Base-by-base conservation (phyloP, 2,888 invertebrate genomes). In the Pilophorus perplexus region DNA sequence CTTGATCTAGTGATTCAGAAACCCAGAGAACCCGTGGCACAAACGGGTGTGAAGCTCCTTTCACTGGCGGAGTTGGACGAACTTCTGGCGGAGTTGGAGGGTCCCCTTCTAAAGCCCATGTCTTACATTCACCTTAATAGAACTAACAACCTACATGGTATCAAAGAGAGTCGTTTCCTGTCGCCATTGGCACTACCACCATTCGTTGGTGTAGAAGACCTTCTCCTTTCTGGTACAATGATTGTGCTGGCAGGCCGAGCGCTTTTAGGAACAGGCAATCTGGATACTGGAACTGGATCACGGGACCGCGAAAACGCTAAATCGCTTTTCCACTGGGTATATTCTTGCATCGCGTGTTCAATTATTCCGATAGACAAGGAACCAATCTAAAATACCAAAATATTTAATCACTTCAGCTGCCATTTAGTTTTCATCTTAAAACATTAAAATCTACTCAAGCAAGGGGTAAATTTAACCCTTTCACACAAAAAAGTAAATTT, bases 291-390 rank as follows among this genome's bases (percentile, higher is more conserved):
- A n/a, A 68, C 57, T 5, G 67, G 18, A 44, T 67, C 68, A 23
- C 68, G 60, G 14, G 70, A 64, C 27, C 68, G 59, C 18, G 65
- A 64, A 75, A 86, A 85, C 74, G 86, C 77, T 44, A 69, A 5
- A 71, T 87, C 86, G 57, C 86, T 87, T 75, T 87, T 88, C 95
- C 96, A 96, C 73, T 92, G 88, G 74, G 94, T 93, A 79, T 93
- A 94, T 70, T 97, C 85, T 73, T 89, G 87, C 60, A 98, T 80
- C 78, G 99, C 98, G 79, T 90, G 92, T 75, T 97, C 96, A 71
- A 98, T 87, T 62, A 98, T 90, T 78, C 93, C 93, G 89, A 99
- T 93, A 75, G 94, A 94, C 67, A 98, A 81, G 1, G 97, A 96
- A 50, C 97, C 97, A 76, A 96, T 94, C 86, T 92, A 69, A 16